Percentiles rank a stretch among this genome's conserved stretches.
Evolutionary conservation across 2,888 invertebrate genomes (phyloP).

Genomic region (Eulithis testata): DNA sequence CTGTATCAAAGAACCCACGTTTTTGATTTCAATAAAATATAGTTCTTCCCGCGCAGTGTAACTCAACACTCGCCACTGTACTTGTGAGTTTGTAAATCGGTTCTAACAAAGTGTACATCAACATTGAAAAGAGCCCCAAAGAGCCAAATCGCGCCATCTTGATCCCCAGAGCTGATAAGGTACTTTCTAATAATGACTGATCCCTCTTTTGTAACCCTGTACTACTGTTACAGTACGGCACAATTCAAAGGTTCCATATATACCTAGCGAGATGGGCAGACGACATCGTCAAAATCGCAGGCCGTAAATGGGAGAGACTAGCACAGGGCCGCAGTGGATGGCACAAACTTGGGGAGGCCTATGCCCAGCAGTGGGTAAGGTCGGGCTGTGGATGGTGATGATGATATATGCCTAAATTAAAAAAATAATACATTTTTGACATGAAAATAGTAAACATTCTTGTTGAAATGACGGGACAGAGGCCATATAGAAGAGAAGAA

Average conservation of each 20-base stretch:
- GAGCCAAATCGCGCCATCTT: constrained; percentile 25
- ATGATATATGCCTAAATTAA: too few species aligned
- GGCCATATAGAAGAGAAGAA: too few species aligned
- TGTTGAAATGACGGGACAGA: too few species aligned
- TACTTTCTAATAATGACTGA: constrained; percentile 76
- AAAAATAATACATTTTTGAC: not conserved
- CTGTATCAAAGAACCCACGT: too few species aligned
- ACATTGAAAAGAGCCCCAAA: constrained; percentile 18
- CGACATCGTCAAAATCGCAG: not conserved
- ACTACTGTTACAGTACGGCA: constrained; percentile 17
- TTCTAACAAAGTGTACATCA: constrained; percentile 6
- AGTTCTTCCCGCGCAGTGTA: too few species aligned
- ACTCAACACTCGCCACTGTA: too few species aligned
- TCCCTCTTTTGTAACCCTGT: constrained; percentile 55
- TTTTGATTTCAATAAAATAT: too few species aligned
- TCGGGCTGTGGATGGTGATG: too few species aligned
- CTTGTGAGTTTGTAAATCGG: not conserved
- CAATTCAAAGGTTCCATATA: constrained; percentile 2
- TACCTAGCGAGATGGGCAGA: not conserved
- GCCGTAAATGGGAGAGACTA: too few species aligned
- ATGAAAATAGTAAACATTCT: not conserved
- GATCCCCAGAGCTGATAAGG: constrained; percentile 70
- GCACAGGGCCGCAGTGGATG: too few species aligned
- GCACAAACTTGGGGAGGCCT: too few species aligned
- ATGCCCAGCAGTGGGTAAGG: too few species aligned